Percentiles rank a stretch among this genome's conserved stretches.
These are phyloP conservation scores for Diabrotica balteata DNA, from an alignment of 2,888 invertebrate genomes.

Conservation along the genomic window DNA sequence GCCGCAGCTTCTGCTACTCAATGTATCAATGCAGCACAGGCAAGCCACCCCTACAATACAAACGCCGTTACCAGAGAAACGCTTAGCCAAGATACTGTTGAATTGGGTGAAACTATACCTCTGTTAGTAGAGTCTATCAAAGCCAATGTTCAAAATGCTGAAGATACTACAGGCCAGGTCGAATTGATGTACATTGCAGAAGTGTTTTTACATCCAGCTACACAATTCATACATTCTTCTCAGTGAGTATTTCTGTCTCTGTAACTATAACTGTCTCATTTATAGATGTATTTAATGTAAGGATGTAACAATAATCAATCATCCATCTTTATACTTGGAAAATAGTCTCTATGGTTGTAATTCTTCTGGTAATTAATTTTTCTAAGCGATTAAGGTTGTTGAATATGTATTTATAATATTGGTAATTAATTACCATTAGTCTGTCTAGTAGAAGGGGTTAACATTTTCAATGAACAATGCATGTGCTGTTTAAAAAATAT, in stretches of 20 bases:
- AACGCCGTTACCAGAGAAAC: conserved; percentile 75
- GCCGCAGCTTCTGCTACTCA: conserved; percentile 91
- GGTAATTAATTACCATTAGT: too few relatives aligned
- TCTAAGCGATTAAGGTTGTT: too few relatives aligned
- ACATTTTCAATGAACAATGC: too few relatives aligned
- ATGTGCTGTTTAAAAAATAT: too few relatives aligned
- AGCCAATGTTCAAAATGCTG: conserved; percentile 72
- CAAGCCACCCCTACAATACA: conserved; percentile 77
- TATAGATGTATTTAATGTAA: too few relatives aligned
- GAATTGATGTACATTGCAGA: conserved; percentile 85
- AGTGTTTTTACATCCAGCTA: conserved; percentile 78
- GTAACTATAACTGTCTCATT: background rate
- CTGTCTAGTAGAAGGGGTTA: too few relatives aligned
- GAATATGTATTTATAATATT: too few relatives aligned
- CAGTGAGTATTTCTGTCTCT: conserved; percentile 27
- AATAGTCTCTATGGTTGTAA: too few relatives aligned
- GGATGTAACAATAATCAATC: too few relatives aligned
- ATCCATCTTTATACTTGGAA: too few relatives aligned
- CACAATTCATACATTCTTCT: conserved; percentile 77
- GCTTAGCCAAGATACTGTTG: conserved; percentile 75
- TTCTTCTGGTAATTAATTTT: too few relatives aligned
- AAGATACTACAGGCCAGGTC: conserved; percentile 78
- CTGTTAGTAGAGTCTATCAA: conserved; percentile 81
- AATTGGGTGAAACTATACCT: conserved; percentile 81
- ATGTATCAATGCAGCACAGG: conserved; percentile 87